A percentile compares a stretch with the other conserved stretches of the same genome.
phyloP scores from a whole-genome alignment of 1,140 invertebrate genomes.

The Drosophila pachea region DNA sequence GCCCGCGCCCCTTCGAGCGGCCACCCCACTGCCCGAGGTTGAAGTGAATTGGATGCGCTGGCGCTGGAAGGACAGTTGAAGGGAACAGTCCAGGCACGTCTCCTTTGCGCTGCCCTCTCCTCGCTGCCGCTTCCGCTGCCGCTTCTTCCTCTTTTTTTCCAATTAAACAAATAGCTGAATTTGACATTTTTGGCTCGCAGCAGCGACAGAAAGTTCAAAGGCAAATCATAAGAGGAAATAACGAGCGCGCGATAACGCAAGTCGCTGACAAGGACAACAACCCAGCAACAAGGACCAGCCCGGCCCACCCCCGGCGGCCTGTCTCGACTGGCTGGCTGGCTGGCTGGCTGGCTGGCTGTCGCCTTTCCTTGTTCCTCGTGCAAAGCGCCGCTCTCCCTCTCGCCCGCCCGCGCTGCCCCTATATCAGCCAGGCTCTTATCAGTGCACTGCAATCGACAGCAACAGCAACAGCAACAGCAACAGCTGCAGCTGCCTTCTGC shows the following conservation, averaged over 20 bases:
- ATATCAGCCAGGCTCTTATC: constrained; percentile 48
- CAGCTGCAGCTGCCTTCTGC: constrained; percentile 31
- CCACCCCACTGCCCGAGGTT: too few relatives aligned
- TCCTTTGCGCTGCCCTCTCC: not conserved
- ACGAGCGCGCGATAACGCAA: constrained; percentile 59
- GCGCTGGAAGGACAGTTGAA: too few relatives aligned
- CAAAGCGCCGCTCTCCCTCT: too few relatives aligned
- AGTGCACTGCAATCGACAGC: constrained; percentile 51
- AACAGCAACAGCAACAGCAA: constrained; percentile 37
- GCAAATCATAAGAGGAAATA: constrained; percentile 68
- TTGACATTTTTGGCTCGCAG: constrained; percentile 61
- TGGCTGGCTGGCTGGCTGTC: constrained; percentile 1
- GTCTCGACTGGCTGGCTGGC: too few relatives aligned
- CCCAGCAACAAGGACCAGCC: not conserved
- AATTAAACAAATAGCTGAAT: constrained; percentile 77
- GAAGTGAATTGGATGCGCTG: too few relatives aligned
- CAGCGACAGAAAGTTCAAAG: constrained; percentile 60
- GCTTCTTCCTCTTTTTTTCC: constrained; percentile 44
- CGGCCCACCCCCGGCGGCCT: not conserved
- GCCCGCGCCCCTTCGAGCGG: too few relatives aligned
- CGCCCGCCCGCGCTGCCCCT: not conserved
- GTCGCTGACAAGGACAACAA: constrained; percentile 41
- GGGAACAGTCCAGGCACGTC: too few relatives aligned
- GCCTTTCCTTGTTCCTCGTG: not conserved
- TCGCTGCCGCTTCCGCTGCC: not conserved